Conservation (phyloP, 2,888 invertebrate species). For the Palloptera scutellata region DNA sequence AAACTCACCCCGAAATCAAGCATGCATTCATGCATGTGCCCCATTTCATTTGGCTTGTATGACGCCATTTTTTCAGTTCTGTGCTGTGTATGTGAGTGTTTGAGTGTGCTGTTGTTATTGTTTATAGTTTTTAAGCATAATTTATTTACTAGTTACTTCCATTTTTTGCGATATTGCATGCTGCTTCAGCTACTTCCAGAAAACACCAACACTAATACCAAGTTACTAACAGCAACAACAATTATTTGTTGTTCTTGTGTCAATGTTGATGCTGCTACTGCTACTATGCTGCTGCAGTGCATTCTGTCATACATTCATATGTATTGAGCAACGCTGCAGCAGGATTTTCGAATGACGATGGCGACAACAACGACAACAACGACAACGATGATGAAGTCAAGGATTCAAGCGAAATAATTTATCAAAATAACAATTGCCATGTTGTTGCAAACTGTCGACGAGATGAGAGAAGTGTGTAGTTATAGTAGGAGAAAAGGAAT, state of each 20-base stretch:
- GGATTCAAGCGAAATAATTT: conserved; percentile 22
- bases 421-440: conserved; percentile 29
- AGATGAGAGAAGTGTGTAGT: no score
- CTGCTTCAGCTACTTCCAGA: background rate
- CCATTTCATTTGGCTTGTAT: background rate
- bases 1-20: background rate
- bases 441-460: background rate
- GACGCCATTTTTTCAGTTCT: conserved; percentile 2
- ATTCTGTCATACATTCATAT: no score
- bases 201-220: no score
- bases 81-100: no score
- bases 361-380: no score
- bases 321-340: no score
- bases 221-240: conserved; percentile 2
- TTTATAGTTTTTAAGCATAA: conserved; percentile 28
- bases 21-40: background rate
- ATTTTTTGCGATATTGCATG: conserved; percentile 2
- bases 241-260: background rate
- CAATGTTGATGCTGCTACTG: background rate
- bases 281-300: no score
- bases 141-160: conserved; percentile 18
- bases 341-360: no score
- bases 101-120: background rate
- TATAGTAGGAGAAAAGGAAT: no score
- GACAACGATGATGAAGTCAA: no score